Evolutionary conservation across 1,140 invertebrate species (phyloP).

Genomic region (Limonius californicus): DNA sequence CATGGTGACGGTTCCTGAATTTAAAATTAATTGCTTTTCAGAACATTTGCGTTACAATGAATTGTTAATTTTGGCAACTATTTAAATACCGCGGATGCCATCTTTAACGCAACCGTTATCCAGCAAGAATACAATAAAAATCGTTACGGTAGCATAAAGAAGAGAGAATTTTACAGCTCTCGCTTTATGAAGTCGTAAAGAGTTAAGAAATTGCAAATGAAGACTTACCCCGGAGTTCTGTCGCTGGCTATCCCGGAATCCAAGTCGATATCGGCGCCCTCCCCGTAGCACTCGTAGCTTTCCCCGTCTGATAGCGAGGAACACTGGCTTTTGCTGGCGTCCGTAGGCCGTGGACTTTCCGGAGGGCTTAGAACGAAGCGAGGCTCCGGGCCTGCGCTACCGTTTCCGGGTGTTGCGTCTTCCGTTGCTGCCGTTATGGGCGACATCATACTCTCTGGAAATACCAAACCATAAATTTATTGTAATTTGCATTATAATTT

Average conservation of each 20-base stretch:
- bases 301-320: slow-evolving; percentile 61
- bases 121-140: too few relatives aligned
- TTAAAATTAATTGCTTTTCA: too few relatives aligned
- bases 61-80: too few relatives aligned
- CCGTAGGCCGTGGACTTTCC: slow-evolving; percentile 24
- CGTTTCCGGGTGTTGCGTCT: slow-evolving; percentile 25
- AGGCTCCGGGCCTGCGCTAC: slow-evolving; percentile 27
- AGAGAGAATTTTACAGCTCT: too few relatives aligned
- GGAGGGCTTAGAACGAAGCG: slow-evolving; percentile 32
- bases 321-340: slow-evolving; percentile 49
- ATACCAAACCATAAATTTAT: background rate
- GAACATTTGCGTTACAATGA: too few relatives aligned
- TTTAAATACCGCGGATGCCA: too few relatives aligned
- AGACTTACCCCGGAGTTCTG: slow-evolving; percentile 30
- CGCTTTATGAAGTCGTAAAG: too few relatives aligned
- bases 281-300: slow-evolving; percentile 63
- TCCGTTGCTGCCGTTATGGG: slow-evolving; percentile 33
- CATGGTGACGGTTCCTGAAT: too few relatives aligned
- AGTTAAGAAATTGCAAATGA: too few relatives aligned
- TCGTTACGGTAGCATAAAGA: too few relatives aligned
- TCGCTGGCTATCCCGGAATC: slow-evolving; percentile 36
- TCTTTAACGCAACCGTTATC: too few relatives aligned
- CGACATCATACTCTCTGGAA: slow-evolving; percentile 40
- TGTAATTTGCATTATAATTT: too few relatives aligned
- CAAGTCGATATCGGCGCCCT: slow-evolving; percentile 47